Conservation (phyloP, 2,113 vertebrate species). For the Synodontis membranacea region DNA sequence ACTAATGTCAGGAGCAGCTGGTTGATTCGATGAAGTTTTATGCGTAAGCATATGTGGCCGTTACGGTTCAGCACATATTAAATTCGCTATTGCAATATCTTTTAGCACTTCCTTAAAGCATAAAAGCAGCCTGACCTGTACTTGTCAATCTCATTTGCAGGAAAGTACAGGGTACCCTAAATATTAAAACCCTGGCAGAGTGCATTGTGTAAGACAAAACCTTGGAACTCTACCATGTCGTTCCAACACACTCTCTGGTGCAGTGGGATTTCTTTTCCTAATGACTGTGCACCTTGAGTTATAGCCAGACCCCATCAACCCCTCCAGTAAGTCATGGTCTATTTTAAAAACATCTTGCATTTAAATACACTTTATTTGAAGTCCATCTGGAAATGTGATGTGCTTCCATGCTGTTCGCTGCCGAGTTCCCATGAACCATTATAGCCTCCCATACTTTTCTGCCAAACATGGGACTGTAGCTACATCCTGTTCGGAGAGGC, state of each 20-base stretch:
- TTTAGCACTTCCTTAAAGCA: conserved; percentile 54
- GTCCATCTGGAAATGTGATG: conserved; percentile 61
- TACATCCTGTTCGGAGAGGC: conserved; percentile 42
- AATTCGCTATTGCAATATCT: conserved; percentile 51
- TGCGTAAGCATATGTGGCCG: conserved; percentile 49
- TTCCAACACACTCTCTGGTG: conserved; percentile 44
- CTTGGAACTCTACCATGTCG: conserved; percentile 30
- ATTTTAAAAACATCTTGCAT: conserved; percentile 50
- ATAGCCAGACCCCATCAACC: conserved; percentile 50
- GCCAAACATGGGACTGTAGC: conserved; percentile 54
- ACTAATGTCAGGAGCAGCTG: conserved; percentile 54
- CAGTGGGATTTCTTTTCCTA: conserved; percentile 49
- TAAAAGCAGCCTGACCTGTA: conserved; percentile 50
- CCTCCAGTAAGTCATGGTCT: conserved; percentile 42
- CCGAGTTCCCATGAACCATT: conserved; percentile 54
- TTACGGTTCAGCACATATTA: conserved; percentile 54
- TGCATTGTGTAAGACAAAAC: conserved; percentile 49
- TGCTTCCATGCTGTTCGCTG: conserved; percentile 45
- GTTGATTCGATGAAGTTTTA: conserved; percentile 52
- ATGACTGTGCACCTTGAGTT: conserved; percentile 53
- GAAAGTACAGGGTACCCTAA: conserved; percentile 50
- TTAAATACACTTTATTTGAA: conserved; percentile 58
- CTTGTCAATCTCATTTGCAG: conserved; percentile 56
- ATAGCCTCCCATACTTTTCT: conserved; percentile 49
- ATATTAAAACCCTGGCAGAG: conserved; percentile 47